Base-by-base conservation (phyloP, 2,113 vertebrate species). In the Pachycephala philippinensis region DNA sequence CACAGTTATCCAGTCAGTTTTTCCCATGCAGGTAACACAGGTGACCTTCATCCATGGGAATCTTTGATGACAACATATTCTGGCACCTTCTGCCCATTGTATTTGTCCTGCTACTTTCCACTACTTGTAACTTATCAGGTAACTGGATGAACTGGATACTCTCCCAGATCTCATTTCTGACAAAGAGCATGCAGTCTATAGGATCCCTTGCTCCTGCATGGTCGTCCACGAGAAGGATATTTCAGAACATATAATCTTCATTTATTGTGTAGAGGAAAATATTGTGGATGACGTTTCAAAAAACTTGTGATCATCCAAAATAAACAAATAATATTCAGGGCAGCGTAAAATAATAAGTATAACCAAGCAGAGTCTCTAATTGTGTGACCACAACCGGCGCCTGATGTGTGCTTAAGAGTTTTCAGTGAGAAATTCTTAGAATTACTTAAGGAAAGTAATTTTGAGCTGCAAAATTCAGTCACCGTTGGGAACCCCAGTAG, bases 161-260 rank as follows among this genome's bases (percentile, higher is more conserved):
- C 1, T 87, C 21, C 6, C 21, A 40, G n/a, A 57, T 37, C 20
- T 87, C 3, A 9, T 49, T 84, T 87, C 77, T 84, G 9, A 10
- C 28, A 14, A 75, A 40, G 6, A 42, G 2, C 11, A 23, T 9
- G 14, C 3, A 16, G 11, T 20, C 39, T 1, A 0, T 31, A 7
- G 40, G 9, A 47, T 27, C 19, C 3, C 21, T 79, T 90, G 22
- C 28, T 78, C 21, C 13, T 54, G 5, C 6, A 10, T 60, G 31
- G 27, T 28, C 1, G 0, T 22, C 37, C 37, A 19, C 60, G 21
- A 76, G 30, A 60, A 86, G 19, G 65, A 65, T 24, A 6, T 61
- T 81, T 80, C 4, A 26, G 40, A 75, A 53, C 20, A 6, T 28
- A 40, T n/a, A 5, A 35, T 53, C 21, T 53, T 23, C 16, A 22